Base-by-base conservation (phyloP, 2,888 invertebrate genomes). In the Chrysomela aeneicollis region DNA sequence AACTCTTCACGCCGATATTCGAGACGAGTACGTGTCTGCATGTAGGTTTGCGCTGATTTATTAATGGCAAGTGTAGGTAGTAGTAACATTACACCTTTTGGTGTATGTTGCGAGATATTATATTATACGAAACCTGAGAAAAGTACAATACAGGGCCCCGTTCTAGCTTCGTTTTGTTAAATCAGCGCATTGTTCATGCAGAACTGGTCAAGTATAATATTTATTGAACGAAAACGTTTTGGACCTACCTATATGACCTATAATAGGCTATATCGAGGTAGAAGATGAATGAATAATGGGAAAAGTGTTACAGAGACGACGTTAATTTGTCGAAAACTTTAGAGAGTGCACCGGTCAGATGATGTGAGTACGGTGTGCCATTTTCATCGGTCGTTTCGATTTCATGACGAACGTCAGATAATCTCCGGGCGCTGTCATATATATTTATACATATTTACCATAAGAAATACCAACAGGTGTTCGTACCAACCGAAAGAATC, bases 271-370 rank as follows among this genome's bases (percentile, higher is more conserved):
- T n/a, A n/a, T n/a, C n/a, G n/a, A n/a, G n/a, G n/a, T n/a, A 3
- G 26, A 26, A 26, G 6, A 26, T 6, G 26, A 26, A 26, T 26
- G 26, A 26, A 37, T 53, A 18, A 18, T 35, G 12, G 35, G n/a
- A 54, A 54, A 54, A 54, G 54, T 54, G 54, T 54, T 54, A 54
- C 54, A 19, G 30, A 15, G 54, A 19, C 54, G 54, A 19, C 37
- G 54, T 26, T 54, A 4, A 12, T 54, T 32, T 54, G 19, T 35
- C 54, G 54, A 54, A 54, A 54, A 54, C 54, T 54, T 54, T 54
- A n/a, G 54, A 54, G 54, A 35, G 12, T 54, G 54, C 37, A 52
- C n/a, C 37, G 6, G 26, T 26, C 26, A 5, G 26, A 26, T 5
- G 26, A 26, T 26, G n/a, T n/a, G 26, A 26, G 21, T 30, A 26